These are phyloP conservation scores for Globodera rostochiensis DNA, from an alignment of 1,140 invertebrate genomes.

Conservation along the genomic window DNA sequence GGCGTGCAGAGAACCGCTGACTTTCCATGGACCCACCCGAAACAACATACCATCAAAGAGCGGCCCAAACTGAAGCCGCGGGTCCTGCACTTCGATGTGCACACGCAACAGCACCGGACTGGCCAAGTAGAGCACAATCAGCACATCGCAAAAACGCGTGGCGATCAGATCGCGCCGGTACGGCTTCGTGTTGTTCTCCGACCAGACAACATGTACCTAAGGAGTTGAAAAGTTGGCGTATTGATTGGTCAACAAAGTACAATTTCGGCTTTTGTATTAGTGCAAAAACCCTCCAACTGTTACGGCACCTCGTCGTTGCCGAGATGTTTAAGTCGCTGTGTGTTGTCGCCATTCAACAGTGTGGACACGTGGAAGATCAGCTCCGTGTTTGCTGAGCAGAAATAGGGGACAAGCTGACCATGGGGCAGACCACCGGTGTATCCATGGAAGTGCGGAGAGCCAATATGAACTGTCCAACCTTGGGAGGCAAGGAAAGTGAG, in stretches of 20 bases:
- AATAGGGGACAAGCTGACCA: conserved; percentile 88
- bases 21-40: neutral
- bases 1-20: conserved; percentile 71
- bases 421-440: conserved; percentile 93
- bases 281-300: neutral
- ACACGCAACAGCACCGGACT: conserved; percentile 50
- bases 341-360: conserved; percentile 76
- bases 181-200: conserved; percentile 81
- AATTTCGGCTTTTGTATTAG: neutral
- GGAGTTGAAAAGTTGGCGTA: conserved; percentile 61
- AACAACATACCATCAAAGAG: conserved; percentile 79
- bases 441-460: conserved; percentile 89
- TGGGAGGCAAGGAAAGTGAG: neutral
- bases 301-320: conserved; percentile 87
- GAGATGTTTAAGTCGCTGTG: conserved; percentile 62
- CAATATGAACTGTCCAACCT: conserved; percentile 87
- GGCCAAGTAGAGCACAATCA: conserved; percentile 94
- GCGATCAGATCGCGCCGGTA: conserved; percentile 95
- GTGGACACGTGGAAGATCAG: conserved; percentile 97
- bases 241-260: neutral
- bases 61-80: conserved; percentile 92
- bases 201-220: conserved; percentile 92
- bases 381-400: conserved; percentile 87
- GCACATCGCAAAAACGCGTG: conserved; percentile 97
- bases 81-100: conserved; percentile 57